Evolutionary conservation across 1,140 invertebrate genomes (phyloP), one percentile per base, ranked within the genome.

Genomic region (Drosophila kepulauana): DNA sequence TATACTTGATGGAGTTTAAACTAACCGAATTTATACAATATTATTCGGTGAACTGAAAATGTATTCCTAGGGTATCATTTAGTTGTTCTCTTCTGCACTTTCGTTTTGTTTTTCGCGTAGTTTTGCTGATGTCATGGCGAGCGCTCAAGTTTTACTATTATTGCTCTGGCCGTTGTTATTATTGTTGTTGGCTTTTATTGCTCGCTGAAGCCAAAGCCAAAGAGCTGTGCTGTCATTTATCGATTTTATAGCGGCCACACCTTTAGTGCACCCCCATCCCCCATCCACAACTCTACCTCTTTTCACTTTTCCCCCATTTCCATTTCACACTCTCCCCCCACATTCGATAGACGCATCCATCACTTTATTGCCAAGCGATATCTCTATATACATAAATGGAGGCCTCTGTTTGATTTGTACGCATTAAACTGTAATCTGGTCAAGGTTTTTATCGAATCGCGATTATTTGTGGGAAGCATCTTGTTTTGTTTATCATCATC

Each of bases 381-480:
- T 87, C 75, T 87, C 61, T 87, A 69, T 70, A 10, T 51, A 54
- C 10, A 46, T 41, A 52, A 61, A 67, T 68, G 56, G 46, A 68
- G 68, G 76, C 76, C 79, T 68, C 79, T 78, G 82, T 78, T 80
- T 88, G 82, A 87, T 87, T 87, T 88, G 84, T 81, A 88, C 69
- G 73, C 84, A 78, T 87, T 87, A 82, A 86, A 67, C 30, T 65
- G 78, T 85, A 85, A 87, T 82, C 84, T 88, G 84, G 82, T 87
- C 82, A 87, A 88, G 82, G 82, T 87, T 82, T 79, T 65, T 82
- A 51, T 74, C 20, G 51, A 54, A 58, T 54, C 52, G 52, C 61
- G 68, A 52, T 57, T 56, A 71, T 49, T 25, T 38, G 35, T 57
- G 35, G 56, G 46, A 33, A 68, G 67, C 48, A 68, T 73, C 35